Percentiles rank a stretch among this genome's conserved stretches.
Conservation (phyloP, 1,140 invertebrate genomes). For the Neodiprion lecontei region DNA sequence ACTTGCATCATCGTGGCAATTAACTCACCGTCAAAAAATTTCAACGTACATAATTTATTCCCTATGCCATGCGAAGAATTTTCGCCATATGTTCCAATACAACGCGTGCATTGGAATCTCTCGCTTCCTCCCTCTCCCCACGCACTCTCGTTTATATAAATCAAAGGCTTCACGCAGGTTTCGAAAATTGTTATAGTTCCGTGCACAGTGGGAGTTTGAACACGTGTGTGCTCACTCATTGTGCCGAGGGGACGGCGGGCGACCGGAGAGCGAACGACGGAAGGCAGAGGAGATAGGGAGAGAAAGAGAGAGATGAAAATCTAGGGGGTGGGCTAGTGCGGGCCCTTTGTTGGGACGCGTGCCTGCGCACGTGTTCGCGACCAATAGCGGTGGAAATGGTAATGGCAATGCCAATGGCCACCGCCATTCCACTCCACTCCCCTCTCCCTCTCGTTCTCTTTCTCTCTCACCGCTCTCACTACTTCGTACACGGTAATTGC, state of each 20-base stretch:
- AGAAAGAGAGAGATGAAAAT: background rate
- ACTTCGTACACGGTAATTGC: too few species aligned
- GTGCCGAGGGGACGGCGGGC: constrained; percentile 22
- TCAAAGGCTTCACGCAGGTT: background rate
- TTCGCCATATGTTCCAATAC: too few species aligned
- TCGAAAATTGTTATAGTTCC: constrained; percentile 60
- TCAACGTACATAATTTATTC: too few species aligned
- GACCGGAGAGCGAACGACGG: constrained; percentile 28
- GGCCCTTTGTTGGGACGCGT: constrained; percentile 54
- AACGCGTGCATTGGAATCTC: background rate
- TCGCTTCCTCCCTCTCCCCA: background rate
- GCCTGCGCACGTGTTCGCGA: constrained; percentile 53
- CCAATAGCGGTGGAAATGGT: constrained; percentile 37
- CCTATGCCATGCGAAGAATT: too few species aligned
- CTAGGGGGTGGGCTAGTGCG: constrained; percentile 33
- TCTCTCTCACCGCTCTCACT: background rate
- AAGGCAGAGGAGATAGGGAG: constrained; percentile 29
- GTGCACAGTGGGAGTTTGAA: constrained; percentile 13
- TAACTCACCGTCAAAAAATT: too few species aligned
- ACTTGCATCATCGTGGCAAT: too few species aligned
- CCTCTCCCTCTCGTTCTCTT: constrained; percentile 18
- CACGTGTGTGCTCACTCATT: background rate
- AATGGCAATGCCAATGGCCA: constrained; percentile 11
- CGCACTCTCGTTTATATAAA: constrained; percentile 2
- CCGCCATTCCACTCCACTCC: constrained; percentile 27